Conservation (phyloP, 1,140 invertebrate species). For the Diachasma alloeum region DNA sequence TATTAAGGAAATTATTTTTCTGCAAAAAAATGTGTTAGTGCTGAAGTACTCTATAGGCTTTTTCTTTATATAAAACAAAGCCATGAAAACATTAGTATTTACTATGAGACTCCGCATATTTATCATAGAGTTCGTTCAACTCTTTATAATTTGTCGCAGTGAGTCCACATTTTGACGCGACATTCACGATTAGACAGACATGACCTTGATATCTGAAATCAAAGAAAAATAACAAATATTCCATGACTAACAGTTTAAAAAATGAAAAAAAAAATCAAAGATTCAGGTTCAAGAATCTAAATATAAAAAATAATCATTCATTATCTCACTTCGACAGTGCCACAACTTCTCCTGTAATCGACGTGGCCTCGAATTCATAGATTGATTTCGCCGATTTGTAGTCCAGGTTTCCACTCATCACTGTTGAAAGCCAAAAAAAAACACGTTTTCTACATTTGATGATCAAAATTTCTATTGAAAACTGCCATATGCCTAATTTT, state of each 20-base stretch:
- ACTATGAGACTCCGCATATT: conserved; percentile 72
- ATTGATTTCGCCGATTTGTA: conserved; percentile 76
- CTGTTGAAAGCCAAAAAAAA: too few relatives aligned
- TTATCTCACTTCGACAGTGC: conserved; percentile 70
- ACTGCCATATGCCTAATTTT: too few relatives aligned
- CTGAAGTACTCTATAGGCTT: too few relatives aligned
- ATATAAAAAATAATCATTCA: neutral
- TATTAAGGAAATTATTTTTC: neutral
- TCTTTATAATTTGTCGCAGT: conserved; percentile 84
- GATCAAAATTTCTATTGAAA: too few relatives aligned
- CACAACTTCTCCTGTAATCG: conserved; percentile 78
- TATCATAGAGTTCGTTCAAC: conserved; percentile 79
- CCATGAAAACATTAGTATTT: too few relatives aligned
- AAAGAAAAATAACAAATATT: neutral
- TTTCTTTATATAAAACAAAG: too few relatives aligned
- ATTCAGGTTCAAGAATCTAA: too few relatives aligned
- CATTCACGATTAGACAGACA: conserved; percentile 85
- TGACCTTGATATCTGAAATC: conserved; percentile 71
- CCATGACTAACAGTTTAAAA: too few relatives aligned
- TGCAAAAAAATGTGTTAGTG: too few relatives aligned
- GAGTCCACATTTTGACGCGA: conserved; percentile 87
- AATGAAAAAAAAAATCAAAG: too few relatives aligned
- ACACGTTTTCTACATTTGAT: too few relatives aligned
- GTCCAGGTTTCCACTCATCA: conserved; percentile 61
- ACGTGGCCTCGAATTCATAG: conserved; percentile 79